Evolutionary conservation across 2,797 vertebrate genomes (phyloP).

Genomic region (Sarcoramphus papa): DNA sequence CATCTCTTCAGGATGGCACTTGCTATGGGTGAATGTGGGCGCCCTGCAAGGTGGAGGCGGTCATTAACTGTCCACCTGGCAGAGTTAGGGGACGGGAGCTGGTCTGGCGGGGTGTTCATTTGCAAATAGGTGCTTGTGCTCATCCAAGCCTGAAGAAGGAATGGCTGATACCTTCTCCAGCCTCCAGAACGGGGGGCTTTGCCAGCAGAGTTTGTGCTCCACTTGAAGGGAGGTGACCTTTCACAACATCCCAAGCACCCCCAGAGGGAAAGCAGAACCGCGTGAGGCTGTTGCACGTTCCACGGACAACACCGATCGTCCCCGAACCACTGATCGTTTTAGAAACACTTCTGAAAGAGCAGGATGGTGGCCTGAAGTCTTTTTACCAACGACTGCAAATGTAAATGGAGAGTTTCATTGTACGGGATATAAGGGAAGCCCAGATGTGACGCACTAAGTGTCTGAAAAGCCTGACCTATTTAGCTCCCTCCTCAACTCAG

Average conservation of each 20-base stretch:
- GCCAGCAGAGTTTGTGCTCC: background rate
- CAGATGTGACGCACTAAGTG: background rate
- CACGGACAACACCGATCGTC: accelerated
- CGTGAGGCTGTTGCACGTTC: accelerated
- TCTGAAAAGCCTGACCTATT: background rate
- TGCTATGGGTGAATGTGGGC: background rate
- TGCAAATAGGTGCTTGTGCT: slow-evolving; percentile 8
- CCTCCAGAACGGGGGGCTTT: background rate
- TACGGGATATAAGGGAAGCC: background rate
- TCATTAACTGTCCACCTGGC: slow-evolving; percentile 20
- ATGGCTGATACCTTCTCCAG: background rate
- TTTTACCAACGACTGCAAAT: background rate
- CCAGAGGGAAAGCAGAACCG: background rate
- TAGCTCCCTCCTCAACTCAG: background rate
- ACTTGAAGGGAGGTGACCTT: background rate
- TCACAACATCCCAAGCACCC: background rate
- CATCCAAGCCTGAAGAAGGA: background rate
- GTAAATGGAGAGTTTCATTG: background rate
- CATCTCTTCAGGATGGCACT: background rate
- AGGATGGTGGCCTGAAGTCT: background rate
- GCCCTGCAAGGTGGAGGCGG: background rate
- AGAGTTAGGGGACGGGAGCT: background rate
- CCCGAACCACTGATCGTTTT: background rate
- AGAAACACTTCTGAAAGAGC: background rate
- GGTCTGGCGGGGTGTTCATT: background rate